Evolutionary conservation across 2,888 invertebrate genomes (phyloP).

Genomic region (Nysson spinosus): DNA sequence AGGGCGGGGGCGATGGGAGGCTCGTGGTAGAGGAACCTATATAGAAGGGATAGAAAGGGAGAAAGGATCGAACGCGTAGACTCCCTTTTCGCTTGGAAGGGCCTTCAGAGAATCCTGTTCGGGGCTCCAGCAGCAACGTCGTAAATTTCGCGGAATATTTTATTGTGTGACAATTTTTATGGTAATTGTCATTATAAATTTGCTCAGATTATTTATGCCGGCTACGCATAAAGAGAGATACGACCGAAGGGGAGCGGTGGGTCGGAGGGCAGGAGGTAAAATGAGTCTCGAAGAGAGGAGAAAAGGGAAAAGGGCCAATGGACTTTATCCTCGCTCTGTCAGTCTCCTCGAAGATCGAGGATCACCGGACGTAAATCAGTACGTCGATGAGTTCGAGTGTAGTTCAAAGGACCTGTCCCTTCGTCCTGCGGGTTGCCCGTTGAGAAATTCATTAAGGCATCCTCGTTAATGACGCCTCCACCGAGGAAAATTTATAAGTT

Average conservation of each 20-base stretch:
- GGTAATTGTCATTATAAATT: slow-evolving; percentile 77
- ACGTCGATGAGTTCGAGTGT: slow-evolving; percentile 36
- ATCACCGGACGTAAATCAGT: slow-evolving; percentile 54
- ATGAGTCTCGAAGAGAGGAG: background rate
- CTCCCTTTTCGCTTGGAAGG: slow-evolving; percentile 24
- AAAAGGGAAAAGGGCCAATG: background rate
- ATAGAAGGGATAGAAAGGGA: slow-evolving; percentile 7
- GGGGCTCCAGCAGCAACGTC: slow-evolving; percentile 43
- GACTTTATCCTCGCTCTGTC: slow-evolving; percentile 36
- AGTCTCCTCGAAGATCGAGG: slow-evolving; percentile 43
- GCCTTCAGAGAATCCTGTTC: slow-evolving; percentile 33
- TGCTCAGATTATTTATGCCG: slow-evolving; percentile 70
- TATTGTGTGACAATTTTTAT: slow-evolving; percentile 77
- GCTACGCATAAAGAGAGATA: slow-evolving; percentile 39
- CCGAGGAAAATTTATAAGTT: slow-evolving; percentile 38
- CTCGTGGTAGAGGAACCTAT: background rate
- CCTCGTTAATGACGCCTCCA: slow-evolving; percentile 41
- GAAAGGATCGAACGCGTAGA: slow-evolving; percentile 5
- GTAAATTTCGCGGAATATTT: slow-evolving; percentile 76
- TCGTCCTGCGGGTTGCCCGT: slow-evolving; percentile 48
- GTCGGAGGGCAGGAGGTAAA: slow-evolving; percentile 28
- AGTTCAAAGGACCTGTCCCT: slow-evolving; percentile 23
- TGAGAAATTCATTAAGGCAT: slow-evolving; percentile 67
- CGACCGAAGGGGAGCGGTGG: slow-evolving; percentile 19
- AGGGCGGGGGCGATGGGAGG: slow-evolving; percentile 16